Conservation (phyloP, 1,140 invertebrate species). For the Papilio dardanus region DNA sequence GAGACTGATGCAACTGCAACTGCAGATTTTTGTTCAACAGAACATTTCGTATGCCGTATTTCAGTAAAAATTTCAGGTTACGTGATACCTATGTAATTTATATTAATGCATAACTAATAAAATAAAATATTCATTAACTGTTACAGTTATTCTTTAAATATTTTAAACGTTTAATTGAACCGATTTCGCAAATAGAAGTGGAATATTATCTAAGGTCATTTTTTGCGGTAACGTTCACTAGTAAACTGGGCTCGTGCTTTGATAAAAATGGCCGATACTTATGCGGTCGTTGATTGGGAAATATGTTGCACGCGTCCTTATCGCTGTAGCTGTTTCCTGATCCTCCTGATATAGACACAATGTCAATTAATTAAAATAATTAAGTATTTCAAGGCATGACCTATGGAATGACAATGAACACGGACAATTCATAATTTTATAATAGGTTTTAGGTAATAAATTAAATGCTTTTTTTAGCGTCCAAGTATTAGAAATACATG, state of each 20-base stretch:
- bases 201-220: constrained; percentile 13
- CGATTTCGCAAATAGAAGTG: not conserved
- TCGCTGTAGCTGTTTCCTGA: not conserved
- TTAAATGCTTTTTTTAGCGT: not conserved
- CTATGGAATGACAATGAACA: not conserved
- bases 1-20: too few species aligned
- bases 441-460: not conserved
- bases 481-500: too few species aligned
- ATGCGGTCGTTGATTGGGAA: not conserved
- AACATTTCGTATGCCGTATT: too few species aligned
- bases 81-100: too few species aligned
- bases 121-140: not conserved
- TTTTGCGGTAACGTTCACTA: constrained; percentile 14
- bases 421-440: not conserved
- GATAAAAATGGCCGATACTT: constrained; percentile 1
- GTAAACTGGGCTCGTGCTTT: not conserved
- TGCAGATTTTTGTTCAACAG: too few species aligned
- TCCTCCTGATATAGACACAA: constrained; percentile 5
- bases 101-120: too few species aligned
- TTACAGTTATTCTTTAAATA: not conserved
- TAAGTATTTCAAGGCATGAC: not conserved
- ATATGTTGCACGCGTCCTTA: constrained; percentile 18
- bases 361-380: constrained; percentile 22
- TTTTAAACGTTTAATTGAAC: not conserved
- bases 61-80: too few species aligned